phyloP scores from a whole-genome alignment of 2,888 invertebrate species.

The Cerastoderma edule region DNA sequence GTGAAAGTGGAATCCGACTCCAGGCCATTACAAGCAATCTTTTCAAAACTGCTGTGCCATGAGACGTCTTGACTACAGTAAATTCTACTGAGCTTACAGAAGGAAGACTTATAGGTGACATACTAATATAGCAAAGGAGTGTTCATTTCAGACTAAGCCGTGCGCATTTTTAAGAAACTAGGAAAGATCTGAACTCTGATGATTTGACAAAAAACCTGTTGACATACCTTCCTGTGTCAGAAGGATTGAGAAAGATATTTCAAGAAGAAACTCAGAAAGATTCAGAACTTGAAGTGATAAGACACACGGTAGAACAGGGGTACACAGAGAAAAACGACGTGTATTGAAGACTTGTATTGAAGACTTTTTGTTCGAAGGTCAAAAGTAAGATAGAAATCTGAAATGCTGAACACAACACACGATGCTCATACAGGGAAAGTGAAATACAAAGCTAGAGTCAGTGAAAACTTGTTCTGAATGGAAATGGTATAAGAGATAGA shows the following conservation, averaged over 20 bases:
- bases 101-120: constrained; percentile 32
- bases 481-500: constrained; percentile 30
- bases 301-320: constrained; percentile 4
- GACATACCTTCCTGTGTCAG: constrained; percentile 25
- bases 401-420: constrained; percentile 40
- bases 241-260: constrained; percentile 13
- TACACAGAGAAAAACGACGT: constrained; percentile 20
- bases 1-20: constrained; percentile 37
- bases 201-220: constrained; percentile 26
- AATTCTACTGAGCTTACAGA: constrained; percentile 36
- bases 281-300: constrained; percentile 1
- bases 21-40: constrained; percentile 33
- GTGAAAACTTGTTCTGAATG: constrained; percentile 32
- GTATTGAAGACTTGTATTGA: constrained; percentile 9
- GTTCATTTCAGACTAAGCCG: constrained; percentile 41
- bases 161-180: constrained; percentile 17
- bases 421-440: constrained; percentile 27
- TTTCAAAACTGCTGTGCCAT: constrained; percentile 33
- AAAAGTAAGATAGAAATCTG: constrained; percentile 26
- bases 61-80: constrained; percentile 32
- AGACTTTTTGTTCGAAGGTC: constrained; percentile 10
- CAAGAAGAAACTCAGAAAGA: constrained; percentile 29
- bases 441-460: constrained; percentile 35
- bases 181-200: constrained; percentile 14
- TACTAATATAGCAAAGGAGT: constrained; percentile 41